Evolutionary conservation across 2,113 vertebrate species (phyloP), one percentile per base, ranked within the genome.

Genomic region (Oxyura jamaicensis): DNA sequence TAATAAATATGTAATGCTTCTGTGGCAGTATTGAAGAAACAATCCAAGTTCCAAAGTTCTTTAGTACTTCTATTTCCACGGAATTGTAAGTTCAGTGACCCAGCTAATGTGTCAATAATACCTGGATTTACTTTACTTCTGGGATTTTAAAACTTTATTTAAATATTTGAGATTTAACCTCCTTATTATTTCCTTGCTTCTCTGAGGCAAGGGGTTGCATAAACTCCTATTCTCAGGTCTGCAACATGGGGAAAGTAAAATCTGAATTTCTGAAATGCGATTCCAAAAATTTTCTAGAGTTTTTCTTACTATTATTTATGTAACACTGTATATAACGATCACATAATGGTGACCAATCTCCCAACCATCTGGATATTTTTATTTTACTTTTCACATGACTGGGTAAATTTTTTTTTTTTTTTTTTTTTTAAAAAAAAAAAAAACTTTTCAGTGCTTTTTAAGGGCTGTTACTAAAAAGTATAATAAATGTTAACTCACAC

Each of bases 61-160:
- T 86, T 71, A 91, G 35, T 83, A 55, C 52, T 59, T 93, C 42
- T 82, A 41, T 79, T 86, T 91, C 39, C 39, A 89, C 2, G 66
- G 79, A 86, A 81, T 75, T 83, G 6, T 41, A 71, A 81, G 11
- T 81, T 86, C 73, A 72, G 65, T 94, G 86, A 79, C 72, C 31
- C 68, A 73, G 46, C 12, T 91, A 91, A 94, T 88, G 82, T 94
- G 90, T 95, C 91, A 93, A 63, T 93, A 95, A 91, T 93, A 93
- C 55, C 75, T 88, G 25, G 52, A 77, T 91, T 90, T 91, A 83
- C 29, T 88, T 79, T 79, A 36, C 41, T 79, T 94, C 62, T 86
- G 92, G 62, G 55, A 93, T 90, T 73, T 91, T 67, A 73, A 80
- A 95, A 80, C 29, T 74, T 80, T 80, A 66, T 77, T 90, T 86